phyloP scores from a whole-genome alignment of 2,113 vertebrate genomes.

The Prietella phreatophila region DNA sequence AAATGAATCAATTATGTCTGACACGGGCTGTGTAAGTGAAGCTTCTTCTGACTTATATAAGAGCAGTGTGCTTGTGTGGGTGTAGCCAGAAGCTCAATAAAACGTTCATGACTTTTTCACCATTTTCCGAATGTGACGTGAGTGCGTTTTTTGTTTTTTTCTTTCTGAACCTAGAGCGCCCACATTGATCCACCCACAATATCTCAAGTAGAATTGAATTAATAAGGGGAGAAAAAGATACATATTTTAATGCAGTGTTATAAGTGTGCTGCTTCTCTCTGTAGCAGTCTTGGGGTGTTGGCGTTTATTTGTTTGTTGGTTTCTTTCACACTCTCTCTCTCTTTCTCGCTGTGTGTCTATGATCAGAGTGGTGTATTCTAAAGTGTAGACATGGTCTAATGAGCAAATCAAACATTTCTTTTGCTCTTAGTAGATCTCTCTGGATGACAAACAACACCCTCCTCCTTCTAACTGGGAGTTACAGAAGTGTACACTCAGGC shows the following conservation, averaged over 20 bases:
- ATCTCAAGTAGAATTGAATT: slow-evolving; percentile 26
- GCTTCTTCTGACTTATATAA: slow-evolving; percentile 17
- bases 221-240: slow-evolving; percentile 11
- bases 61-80: neutral
- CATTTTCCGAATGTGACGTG: neutral
- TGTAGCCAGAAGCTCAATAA: neutral
- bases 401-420: slow-evolving; percentile 50
- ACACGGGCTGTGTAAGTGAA: slow-evolving; percentile 8
- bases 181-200: slow-evolving; percentile 22
- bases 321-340: neutral
- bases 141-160: neutral
- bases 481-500: slow-evolving; percentile 23
- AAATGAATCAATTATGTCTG: slow-evolving; percentile 40
- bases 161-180: neutral
- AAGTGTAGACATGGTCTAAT: slow-evolving; percentile 50
- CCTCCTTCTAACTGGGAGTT: slow-evolving; percentile 8
- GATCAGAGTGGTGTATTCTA: slow-evolving; percentile 28
- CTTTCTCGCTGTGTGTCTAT: neutral
- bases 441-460: slow-evolving; percentile 49
- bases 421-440: slow-evolving; percentile 50
- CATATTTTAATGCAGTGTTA: neutral
- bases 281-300: slow-evolving; percentile 4
- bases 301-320: slow-evolving; percentile 11
- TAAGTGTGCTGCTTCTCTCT: neutral
- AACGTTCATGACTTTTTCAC: neutral